phyloP scores from a whole-genome alignment of 2,113 vertebrate species.

The Marcusenius ussheri region DNA sequence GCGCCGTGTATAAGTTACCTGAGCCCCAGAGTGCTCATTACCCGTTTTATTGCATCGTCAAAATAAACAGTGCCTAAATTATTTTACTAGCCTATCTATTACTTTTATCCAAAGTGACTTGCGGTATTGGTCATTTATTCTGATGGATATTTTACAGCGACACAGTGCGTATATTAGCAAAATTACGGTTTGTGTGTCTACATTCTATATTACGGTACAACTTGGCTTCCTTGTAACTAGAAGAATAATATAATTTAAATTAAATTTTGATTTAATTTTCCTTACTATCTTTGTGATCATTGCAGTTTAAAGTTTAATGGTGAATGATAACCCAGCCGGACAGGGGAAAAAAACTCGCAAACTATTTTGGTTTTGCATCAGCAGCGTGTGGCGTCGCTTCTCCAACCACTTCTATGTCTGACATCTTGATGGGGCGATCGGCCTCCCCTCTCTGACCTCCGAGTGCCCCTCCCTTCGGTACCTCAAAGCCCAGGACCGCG shows the following conservation, averaged over 20 bases:
- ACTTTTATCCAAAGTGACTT: background rate
- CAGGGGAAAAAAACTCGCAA: background rate
- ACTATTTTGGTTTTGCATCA: background rate
- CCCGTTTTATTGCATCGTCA: conserved; percentile 2
- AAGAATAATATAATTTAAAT: background rate
- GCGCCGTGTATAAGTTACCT: background rate
- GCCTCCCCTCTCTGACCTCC: background rate
- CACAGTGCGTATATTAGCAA: background rate
- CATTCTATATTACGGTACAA: background rate
- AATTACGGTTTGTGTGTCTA: background rate
- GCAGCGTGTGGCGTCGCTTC: background rate
- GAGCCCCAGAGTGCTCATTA: background rate
- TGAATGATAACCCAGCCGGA: background rate
- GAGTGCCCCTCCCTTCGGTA: background rate
- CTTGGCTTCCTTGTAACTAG: background rate
- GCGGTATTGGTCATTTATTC: background rate
- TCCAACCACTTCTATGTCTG: background rate
- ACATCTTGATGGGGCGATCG: background rate
- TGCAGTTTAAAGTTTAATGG: background rate
- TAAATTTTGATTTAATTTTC: background rate
- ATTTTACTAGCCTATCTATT: background rate
- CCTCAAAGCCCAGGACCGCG: background rate
- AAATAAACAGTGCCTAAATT: background rate
- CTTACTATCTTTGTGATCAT: background rate
- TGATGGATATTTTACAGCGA: background rate